Evolutionary conservation across 1,140 invertebrate genomes (phyloP).

Genomic region (Plodia interpunctella): DNA sequence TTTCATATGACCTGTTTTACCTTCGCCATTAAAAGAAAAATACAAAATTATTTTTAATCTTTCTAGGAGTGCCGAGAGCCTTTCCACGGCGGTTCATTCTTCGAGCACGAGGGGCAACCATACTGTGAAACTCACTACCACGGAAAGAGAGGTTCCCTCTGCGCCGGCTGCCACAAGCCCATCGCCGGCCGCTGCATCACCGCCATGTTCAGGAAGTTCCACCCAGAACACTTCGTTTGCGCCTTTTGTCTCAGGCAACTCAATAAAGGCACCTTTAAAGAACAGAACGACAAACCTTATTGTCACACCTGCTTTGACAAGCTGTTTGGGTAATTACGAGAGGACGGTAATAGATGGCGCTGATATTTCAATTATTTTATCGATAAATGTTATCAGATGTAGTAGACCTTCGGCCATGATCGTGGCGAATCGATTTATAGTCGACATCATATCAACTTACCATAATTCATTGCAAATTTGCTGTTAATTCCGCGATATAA

Average conservation of each 20-base stretch:
- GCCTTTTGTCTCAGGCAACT: slow-evolving; percentile 98
- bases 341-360: slow-evolving; percentile 20
- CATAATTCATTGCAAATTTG: too few species aligned
- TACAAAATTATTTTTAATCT: slow-evolving; percentile 21
- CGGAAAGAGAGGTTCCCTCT: slow-evolving; percentile 95
- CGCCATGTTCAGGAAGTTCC: slow-evolving; percentile 99
- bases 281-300: slow-evolving; percentile 98
- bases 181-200: slow-evolving; percentile 98
- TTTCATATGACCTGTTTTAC: too few species aligned
- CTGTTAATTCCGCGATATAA: too few species aligned
- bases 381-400: too few species aligned
- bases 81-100: slow-evolving; percentile 95
- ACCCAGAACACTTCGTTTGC: slow-evolving; percentile 99
- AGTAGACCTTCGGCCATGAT: too few species aligned
- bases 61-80: slow-evolving; percentile 93
- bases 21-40: too few species aligned
- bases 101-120: slow-evolving; percentile 96
- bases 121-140: slow-evolving; percentile 99
- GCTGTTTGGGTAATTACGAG: slow-evolving; percentile 88
- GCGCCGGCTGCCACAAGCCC: slow-evolving; percentile 97
- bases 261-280: slow-evolving; percentile 98
- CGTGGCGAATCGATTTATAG: too few species aligned
- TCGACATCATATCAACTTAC: too few species aligned
- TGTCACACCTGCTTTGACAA: slow-evolving; percentile 99
- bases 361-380: slow-evolving; percentile 12